Base-by-base conservation (phyloP, 2,113 vertebrate species). In the Larimichthys polyactis region DNA sequence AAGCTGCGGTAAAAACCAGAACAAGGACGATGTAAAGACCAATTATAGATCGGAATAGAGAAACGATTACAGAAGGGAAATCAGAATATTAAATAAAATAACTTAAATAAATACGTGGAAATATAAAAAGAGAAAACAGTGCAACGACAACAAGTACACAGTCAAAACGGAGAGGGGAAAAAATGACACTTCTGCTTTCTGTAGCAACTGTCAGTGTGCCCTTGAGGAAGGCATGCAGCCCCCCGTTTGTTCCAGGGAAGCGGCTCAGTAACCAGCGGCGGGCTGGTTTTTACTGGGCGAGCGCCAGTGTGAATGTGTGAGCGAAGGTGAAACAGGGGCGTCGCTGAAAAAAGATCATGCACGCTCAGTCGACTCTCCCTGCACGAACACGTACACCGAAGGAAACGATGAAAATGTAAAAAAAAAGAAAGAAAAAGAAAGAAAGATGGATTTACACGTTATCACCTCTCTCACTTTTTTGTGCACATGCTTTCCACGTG, bases 401-500 rank as follows among this genome's bases (percentile, higher is more conserved):
- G 24, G 51, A 69, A 70, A 44, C 3, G 1, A 89, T 6, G 24
- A 73, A 17, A 20, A 70, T 27, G 24, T 5, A 32, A 6, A 36
- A 36, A 36, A 36, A 36, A 36, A n/a, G n/a, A n/a, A n/a, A n/a
- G n/a, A n/a, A n/a, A n/a, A n/a, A n/a, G n/a, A n/a, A n/a, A n/a
- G n/a, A n/a, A n/a, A 69, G 67, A 67, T 20, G 49, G 65, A 52
- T 79, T 65, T 75, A 57, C 68, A 70, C 52, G 4, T 32, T 1
- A 60, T 57, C 59, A 80, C 87, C 74, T n/a, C 87, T 77, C 80
- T 85, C 85, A 87, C 71, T 15, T 73, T 73, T 40, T 75, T 89
- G 88, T 75, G 87, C 92, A 91, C 89, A 88, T 92, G 86, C 88
- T 81, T 87, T 83, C 89, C 88, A 93, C 87, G 60, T 87, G 88